Evolutionary conservation across 1,140 invertebrate species (phyloP).

Genomic region (Bactericera cockerelli): DNA sequence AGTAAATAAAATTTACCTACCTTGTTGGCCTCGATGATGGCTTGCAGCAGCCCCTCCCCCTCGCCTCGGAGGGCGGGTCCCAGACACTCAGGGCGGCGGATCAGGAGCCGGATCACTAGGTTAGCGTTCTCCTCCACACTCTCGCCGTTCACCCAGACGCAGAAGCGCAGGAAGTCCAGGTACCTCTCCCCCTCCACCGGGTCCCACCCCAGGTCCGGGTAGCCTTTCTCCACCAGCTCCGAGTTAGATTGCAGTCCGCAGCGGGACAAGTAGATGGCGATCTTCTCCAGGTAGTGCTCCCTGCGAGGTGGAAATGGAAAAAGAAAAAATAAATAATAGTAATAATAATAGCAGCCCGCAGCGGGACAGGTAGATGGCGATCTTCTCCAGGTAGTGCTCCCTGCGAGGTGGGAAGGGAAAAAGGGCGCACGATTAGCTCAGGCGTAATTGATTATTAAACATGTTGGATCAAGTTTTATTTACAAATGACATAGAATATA

Average conservation of each 20-base stretch:
- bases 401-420: conserved; percentile 34
- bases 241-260: conserved; percentile 95
- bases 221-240: conserved; percentile 90
- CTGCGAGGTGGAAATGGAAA: conserved; percentile 34
- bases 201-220: conserved; percentile 99
- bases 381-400: conserved; percentile 97
- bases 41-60: conserved; percentile 88
- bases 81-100: conserved; percentile 93
- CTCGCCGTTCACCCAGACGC: conserved; percentile 96
- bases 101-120: conserved; percentile 90
- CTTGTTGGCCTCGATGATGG: conserved; percentile 93
- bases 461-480: too few species aligned
- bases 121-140: conserved; percentile 99
- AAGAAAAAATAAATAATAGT: too few species aligned
- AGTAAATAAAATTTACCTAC: too few species aligned
- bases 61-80: conserved; percentile 96
- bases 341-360: conserved; percentile 94
- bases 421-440: too few species aligned
- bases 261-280: conserved; percentile 89
- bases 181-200: conserved; percentile 98
- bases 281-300: conserved; percentile 97
- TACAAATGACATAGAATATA: too few species aligned
- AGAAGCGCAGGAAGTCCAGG: conserved; percentile 94
- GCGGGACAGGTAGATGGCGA: conserved; percentile 90
- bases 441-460: too few species aligned